Conservation (phyloP, 2,888 invertebrate species). For the Apamea monoglypha region DNA sequence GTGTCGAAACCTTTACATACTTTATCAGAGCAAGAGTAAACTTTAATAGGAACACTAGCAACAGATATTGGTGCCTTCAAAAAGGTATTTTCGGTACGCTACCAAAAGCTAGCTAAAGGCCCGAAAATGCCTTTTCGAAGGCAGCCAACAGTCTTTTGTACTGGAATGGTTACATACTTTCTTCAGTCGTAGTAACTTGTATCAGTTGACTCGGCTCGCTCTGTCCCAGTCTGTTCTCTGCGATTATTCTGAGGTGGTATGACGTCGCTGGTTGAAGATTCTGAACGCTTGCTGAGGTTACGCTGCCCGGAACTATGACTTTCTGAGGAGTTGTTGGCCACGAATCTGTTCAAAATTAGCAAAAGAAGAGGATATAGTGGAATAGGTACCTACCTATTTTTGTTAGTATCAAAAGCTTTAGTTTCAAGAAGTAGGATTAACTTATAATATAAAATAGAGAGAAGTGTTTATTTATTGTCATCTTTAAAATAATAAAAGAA, state of each 20-base stretch:
- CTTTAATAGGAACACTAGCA: background rate
- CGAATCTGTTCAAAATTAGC: conserved; percentile 89
- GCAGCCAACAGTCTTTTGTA: background rate
- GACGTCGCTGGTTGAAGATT: conserved; percentile 96
- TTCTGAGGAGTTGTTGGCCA: conserved; percentile 96
- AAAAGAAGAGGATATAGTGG: background rate
- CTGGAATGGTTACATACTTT: conserved; percentile 87
- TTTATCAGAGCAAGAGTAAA: background rate
- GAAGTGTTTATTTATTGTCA: background rate
- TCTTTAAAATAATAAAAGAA: conserved; percentile 4
- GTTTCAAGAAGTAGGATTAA: background rate
- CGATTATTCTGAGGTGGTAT: conserved; percentile 96
- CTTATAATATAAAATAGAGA: background rate
- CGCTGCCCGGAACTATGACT: conserved; percentile 95
- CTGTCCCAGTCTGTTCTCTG: conserved; percentile 96
- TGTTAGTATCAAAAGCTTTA: background rate
- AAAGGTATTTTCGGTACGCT: too few species aligned
- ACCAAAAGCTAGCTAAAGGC: too few species aligned
- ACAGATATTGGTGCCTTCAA: background rate
- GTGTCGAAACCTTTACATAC: background rate
- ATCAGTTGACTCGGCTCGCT: conserved; percentile 96
- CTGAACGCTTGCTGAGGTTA: conserved; percentile 94
- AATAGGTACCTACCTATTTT: background rate
- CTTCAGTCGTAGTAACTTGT: conserved; percentile 96
- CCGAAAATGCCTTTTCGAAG: too few species aligned